phyloP scores from a whole-genome alignment of 92 coral and sea anemone species.

The Diadumene lineata region DNA sequence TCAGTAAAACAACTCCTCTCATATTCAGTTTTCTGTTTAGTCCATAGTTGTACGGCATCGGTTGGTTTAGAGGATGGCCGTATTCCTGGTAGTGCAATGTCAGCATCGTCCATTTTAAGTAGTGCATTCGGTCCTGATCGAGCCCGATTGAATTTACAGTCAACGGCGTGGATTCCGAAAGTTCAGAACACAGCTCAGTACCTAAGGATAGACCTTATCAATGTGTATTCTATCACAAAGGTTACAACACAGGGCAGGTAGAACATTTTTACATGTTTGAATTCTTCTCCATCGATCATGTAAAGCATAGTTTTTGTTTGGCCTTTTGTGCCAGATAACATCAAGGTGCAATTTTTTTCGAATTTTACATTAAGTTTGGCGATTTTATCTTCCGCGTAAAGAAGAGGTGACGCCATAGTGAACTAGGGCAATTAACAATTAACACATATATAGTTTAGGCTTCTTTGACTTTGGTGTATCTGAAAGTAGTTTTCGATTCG shows the following conservation, averaged over 20 bases:
- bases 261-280: background rate
- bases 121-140: background rate
- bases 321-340: too few species aligned
- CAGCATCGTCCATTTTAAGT: slow-evolving; percentile 24
- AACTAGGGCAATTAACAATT: too few species aligned
- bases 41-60: slow-evolving; percentile 45
- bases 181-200: slow-evolving; percentile 7
- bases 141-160: slow-evolving; percentile 8
- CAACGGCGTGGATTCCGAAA: slow-evolving; percentile 15
- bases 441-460: too few species aligned
- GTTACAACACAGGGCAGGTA: slow-evolving; percentile 33
- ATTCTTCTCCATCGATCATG: too few species aligned
- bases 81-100: slow-evolving; percentile 36
- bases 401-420: too few species aligned
- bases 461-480: too few species aligned
- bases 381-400: too few species aligned
- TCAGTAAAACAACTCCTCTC: too few species aligned
- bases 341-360: too few species aligned
- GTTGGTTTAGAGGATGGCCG: slow-evolving; percentile 49
- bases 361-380: too few species aligned
- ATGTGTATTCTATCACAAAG: slow-evolving; percentile 17
- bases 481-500: too few species aligned
- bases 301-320: background rate
- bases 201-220: slow-evolving; percentile 9
- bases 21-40: background rate